Percentiles rank a stretch among this genome's conserved stretches.
Evolutionary conservation across 2,113 vertebrate genomes (phyloP).

Genomic region (Todiramphus saurophagus): DNA sequence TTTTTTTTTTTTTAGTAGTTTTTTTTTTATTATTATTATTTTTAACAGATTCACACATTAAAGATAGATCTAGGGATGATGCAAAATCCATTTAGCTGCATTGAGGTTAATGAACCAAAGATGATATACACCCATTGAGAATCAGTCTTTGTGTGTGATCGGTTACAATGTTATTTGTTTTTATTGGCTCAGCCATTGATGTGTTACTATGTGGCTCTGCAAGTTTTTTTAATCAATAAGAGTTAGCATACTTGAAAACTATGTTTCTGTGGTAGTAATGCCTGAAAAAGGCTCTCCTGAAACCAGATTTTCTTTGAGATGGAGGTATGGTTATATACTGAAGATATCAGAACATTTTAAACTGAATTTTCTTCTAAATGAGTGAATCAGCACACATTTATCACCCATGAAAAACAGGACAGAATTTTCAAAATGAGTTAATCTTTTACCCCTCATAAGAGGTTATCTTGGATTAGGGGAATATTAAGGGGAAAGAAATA

Average conservation of each 20-base stretch:
- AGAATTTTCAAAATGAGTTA: conserved; percentile 5
- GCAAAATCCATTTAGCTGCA: conserved; percentile 50
- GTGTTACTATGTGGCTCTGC: background rate
- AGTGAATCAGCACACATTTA: conserved; percentile 9
- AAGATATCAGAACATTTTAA: conserved; percentile 17
- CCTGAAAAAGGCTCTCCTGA: background rate
- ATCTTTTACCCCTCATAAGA: background rate
- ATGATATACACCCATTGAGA: conserved; percentile 22
- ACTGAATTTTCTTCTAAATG: conserved; percentile 9
- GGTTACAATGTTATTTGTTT: conserved; percentile 44
- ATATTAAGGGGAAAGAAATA: background rate
- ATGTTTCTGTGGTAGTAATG: background rate
- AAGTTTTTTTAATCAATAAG: conserved; percentile 25
- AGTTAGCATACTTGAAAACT: conserved; percentile 16
- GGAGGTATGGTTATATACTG: background rate
- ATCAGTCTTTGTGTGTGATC: conserved; percentile 29
- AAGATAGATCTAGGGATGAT: conserved; percentile 7
- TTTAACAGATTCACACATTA: background rate
- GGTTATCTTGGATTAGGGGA: background rate
- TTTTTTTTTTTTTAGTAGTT: background rate
- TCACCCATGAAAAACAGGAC: background rate
- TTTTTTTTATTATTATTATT: background rate
- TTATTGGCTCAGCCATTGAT: conserved; percentile 43
- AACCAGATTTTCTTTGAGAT: background rate
- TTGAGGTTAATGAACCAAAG: conserved; percentile 23